Conservation (phyloP, 2,113 vertebrate species). For the Sorex araneus region DNA sequence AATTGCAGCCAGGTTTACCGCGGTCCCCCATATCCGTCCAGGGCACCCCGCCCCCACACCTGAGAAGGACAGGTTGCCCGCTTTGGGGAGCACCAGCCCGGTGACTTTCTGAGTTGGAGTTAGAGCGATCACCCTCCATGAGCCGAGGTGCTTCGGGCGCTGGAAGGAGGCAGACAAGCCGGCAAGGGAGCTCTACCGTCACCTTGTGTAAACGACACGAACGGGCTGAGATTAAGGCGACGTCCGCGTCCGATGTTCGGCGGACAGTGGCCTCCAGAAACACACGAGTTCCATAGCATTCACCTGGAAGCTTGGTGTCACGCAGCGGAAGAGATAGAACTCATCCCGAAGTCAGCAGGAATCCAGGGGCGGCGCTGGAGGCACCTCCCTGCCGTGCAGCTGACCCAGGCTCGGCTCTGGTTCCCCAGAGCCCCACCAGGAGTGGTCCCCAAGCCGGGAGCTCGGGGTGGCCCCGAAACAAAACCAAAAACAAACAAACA, state of each 20-base stretch:
- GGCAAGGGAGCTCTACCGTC: not conserved
- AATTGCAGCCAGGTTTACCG: too few relatives aligned
- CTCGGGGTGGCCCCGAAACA: too few relatives aligned
- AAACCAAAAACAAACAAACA: too few relatives aligned
- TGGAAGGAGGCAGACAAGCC: not conserved
- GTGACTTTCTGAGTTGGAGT: not conserved
- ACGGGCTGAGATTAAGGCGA: not conserved
- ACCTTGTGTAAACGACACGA: slow-evolving; percentile 1
- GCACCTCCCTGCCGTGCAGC: too few relatives aligned
- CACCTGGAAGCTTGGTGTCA: slow-evolving; percentile 17
- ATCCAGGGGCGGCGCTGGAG: not conserved
- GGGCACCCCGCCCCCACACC: not conserved
- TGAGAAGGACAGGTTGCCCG: not conserved
- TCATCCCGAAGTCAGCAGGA: slow-evolving; percentile 26
- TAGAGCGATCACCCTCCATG: not conserved
- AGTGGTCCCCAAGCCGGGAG: too few relatives aligned
- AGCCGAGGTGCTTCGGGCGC: not conserved
- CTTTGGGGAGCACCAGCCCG: accelerated
- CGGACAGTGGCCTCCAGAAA: slow-evolving; percentile 7
- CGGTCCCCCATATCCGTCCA: not conserved
- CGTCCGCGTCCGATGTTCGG: not conserved
- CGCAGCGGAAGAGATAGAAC: not conserved
- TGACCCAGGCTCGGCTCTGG: too few relatives aligned
- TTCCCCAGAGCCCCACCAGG: too few relatives aligned
- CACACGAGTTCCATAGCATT: slow-evolving; percentile 35